phyloP scores from a whole-genome alignment of 1,140 invertebrate genomes.

The Lordiphosa stackelbergi region DNA sequence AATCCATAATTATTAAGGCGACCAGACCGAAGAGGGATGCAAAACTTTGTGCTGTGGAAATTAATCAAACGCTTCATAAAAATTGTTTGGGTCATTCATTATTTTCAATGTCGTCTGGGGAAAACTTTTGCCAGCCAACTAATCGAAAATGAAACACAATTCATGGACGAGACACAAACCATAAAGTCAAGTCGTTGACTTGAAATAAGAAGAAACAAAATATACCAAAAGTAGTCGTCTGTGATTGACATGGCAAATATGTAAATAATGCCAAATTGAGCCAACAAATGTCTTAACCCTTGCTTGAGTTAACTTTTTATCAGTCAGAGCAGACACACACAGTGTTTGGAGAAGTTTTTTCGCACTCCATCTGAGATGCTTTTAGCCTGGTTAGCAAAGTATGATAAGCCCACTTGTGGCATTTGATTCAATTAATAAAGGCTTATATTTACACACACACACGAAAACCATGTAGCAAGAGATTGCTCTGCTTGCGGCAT shows the following conservation, averaged over 20 bases:
- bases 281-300: background rate
- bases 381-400: slow-evolving; percentile 12
- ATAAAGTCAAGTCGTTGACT: slow-evolving; percentile 19
- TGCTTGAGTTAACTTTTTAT: background rate
- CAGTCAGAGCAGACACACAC: slow-evolving; percentile 1
- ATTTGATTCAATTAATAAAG: slow-evolving; percentile 41
- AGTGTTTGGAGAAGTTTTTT: slow-evolving; percentile 36
- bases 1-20: slow-evolving; percentile 64
- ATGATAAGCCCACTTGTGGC: slow-evolving; percentile 16
- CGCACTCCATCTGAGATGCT: slow-evolving; percentile 26
- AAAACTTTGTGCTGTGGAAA: slow-evolving; percentile 48
- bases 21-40: slow-evolving; percentile 30
- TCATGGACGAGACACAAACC: slow-evolving; percentile 6
- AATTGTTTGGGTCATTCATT: slow-evolving; percentile 53
- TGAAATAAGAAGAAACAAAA: too few relatives aligned
- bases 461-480: slow-evolving; percentile 17
- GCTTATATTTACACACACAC: slow-evolving; percentile 13
- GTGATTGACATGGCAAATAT: slow-evolving; percentile 4
- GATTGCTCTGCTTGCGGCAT: slow-evolving; percentile 15
- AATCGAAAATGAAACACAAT: slow-evolving; percentile 29
- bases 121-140: slow-evolving; percentile 26
- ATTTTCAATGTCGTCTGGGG: slow-evolving; percentile 31
- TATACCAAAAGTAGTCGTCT: background rate
- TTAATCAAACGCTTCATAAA: slow-evolving; percentile 52
- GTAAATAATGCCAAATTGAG: too few relatives aligned